Evolutionary conservation across 2,888 invertebrate genomes (phyloP).

Genomic region (Aleiodes leptofemur): DNA sequence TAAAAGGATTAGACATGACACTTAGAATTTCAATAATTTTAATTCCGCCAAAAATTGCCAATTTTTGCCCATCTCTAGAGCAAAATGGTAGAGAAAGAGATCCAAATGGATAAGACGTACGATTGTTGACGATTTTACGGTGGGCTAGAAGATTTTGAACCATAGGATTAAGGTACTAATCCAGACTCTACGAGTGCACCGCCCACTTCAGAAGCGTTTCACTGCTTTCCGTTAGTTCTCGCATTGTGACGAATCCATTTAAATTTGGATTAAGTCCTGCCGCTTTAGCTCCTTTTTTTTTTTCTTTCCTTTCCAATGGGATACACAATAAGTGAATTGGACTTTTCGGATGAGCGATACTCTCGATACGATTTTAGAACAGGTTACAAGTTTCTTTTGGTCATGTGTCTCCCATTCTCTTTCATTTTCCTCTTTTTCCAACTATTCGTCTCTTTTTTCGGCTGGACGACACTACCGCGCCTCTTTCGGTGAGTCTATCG

Average conservation of each 20-base stretch:
- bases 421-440: neutral
- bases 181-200: slow-evolving; percentile 56
- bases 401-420: neutral
- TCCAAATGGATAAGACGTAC: slow-evolving; percentile 31
- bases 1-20: slow-evolving; percentile 4
- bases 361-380: slow-evolving; percentile 27
- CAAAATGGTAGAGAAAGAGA: neutral
- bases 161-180: slow-evolving; percentile 58
- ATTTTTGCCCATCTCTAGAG: no score
- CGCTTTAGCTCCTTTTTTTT: slow-evolving; percentile 27
- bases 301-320: neutral
- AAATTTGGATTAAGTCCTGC: slow-evolving; percentile 64
- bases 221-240: slow-evolving; percentile 38
- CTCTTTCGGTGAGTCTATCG: slow-evolving; percentile 5
- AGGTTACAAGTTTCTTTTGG: neutral
- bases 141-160: slow-evolving; percentile 55
- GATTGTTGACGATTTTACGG: slow-evolving; percentile 65
- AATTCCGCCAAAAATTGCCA: neutral
- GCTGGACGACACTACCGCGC: neutral
- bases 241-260: slow-evolving; percentile 63
- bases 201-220: slow-evolving; percentile 53
- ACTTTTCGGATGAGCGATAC: slow-evolving; percentile 24
- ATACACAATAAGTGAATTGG: neutral
- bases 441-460: neutral
- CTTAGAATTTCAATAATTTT: slow-evolving; percentile 32